These are phyloP conservation scores for Phodopus roborovskii DNA, from an alignment of 2,113 vertebrate genomes.

Conservation along the genomic window DNA sequence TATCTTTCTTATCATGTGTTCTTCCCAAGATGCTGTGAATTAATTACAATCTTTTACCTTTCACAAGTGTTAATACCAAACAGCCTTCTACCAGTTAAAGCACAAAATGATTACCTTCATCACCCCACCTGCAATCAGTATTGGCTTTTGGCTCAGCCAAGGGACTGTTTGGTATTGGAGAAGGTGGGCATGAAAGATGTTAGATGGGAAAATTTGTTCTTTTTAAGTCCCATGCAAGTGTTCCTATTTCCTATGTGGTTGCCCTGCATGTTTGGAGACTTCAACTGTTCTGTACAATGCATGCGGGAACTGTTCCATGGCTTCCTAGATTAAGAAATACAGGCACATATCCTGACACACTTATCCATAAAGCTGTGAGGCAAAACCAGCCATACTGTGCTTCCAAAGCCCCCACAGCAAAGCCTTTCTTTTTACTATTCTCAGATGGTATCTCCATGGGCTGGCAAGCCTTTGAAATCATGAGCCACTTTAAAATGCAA, in stretches of 20 bases:
- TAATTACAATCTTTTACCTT: neutral
- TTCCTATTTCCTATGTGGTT: too few relatives aligned
- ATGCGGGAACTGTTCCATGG: too few relatives aligned
- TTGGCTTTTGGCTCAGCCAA: neutral
- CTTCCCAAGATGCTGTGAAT: neutral
- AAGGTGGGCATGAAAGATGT: neutral
- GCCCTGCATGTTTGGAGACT: accelerated
- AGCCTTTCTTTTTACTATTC: neutral
- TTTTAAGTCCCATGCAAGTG: neutral
- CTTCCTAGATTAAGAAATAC: neutral
- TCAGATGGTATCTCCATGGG: neutral
- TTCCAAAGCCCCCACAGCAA: neutral
- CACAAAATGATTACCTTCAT: neutral
- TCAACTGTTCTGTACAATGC: too few relatives aligned
- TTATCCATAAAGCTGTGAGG: accelerated
- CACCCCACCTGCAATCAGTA: accelerated
- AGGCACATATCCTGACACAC: too few relatives aligned
- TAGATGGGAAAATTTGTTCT: neutral
- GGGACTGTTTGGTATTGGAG: neutral
- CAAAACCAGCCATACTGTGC: neutral
- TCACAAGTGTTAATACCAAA: neutral
- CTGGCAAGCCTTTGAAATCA: neutral
- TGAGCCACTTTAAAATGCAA: neutral
- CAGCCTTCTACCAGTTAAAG: neutral
- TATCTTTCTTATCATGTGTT: neutral